A percentile compares a stretch with the other conserved stretches of the same genome.
Evolutionary conservation across 2,888 invertebrate species (phyloP).

Genomic region (Creontiades dilutus): DNA sequence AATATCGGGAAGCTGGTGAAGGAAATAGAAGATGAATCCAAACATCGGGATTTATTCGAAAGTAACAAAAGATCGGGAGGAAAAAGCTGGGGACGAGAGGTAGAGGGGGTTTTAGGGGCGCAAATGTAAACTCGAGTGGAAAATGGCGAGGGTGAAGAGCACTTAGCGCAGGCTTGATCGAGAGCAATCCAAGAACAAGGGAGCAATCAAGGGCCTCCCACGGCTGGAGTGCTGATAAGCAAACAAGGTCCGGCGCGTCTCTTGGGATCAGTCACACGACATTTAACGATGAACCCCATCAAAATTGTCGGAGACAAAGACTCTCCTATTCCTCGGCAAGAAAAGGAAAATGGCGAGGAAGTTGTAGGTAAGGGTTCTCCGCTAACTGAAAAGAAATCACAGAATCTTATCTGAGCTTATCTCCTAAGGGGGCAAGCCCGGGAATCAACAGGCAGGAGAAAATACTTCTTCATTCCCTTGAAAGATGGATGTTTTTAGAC

Average conservation of each 20-base stretch:
- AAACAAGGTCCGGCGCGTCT: conserved; percentile 41
- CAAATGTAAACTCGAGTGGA: conserved; percentile 62
- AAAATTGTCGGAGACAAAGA: neutral
- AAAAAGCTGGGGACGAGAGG: neutral
- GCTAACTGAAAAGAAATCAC: neutral
- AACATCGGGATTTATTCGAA: conserved; percentile 29
- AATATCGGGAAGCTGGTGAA: conserved; percentile 38
- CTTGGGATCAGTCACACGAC: neutral
- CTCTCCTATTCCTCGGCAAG: neutral
- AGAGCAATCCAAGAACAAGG: conserved; percentile 69
- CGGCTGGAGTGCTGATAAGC: conserved; percentile 53
- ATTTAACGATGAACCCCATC: neutral
- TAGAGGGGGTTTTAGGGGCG: neutral
- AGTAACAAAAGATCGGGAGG: conserved; percentile 37
- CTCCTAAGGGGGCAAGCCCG: neutral
- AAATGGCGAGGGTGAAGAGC: conserved; percentile 58
- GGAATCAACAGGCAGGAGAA: neutral
- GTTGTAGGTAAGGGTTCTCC: neutral
- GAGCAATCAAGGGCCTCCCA: conserved; percentile 65
- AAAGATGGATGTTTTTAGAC: neutral
- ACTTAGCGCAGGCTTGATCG: conserved; percentile 61
- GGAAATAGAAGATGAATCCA: conserved; percentile 48
- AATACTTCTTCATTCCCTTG: neutral
- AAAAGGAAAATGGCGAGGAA: neutral
- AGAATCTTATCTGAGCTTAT: conserved; percentile 20